Conservation (phyloP, 2,888 invertebrate genomes). For the Pachycephus smyrnensis region DNA sequence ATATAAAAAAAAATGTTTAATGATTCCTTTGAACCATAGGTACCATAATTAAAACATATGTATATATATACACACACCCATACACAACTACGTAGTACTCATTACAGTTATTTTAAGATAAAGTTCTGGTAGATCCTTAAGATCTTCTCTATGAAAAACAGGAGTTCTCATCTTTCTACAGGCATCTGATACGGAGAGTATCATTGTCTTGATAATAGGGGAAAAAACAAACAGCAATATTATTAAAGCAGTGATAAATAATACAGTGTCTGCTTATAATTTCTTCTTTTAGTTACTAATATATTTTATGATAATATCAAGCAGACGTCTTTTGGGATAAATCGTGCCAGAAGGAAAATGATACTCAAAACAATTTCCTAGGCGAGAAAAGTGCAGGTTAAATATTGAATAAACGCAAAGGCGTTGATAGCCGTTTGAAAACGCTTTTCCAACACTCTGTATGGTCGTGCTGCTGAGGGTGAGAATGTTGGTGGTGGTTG, state of each 20-base stretch:
- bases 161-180: not conserved
- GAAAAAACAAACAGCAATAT: not conserved
- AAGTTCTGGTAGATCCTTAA: not conserved
- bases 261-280: not conserved
- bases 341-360: not conserved
- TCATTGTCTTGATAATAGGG: not conserved
- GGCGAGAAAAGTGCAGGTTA: not conserved
- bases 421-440: not conserved
- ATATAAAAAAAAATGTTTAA: not conserved
- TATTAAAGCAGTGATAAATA: not conserved
- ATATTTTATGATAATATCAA: not conserved
- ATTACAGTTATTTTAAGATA: too few relatives aligned
- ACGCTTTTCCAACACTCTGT: not conserved
- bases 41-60: not conserved
- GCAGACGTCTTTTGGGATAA: not conserved
- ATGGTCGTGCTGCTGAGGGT: not conserved
- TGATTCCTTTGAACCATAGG: not conserved
- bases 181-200: not conserved
- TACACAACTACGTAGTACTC: too few relatives aligned
- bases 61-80: too few relatives aligned
- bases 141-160: not conserved
- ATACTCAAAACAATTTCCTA: slow-evolving; percentile 1
- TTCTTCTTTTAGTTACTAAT: not conserved
- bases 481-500: not conserved
- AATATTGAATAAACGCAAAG: not conserved